Evolutionary conservation across 2,797 vertebrate species (phyloP).

Genomic region (Miichthys miiuy): DNA sequence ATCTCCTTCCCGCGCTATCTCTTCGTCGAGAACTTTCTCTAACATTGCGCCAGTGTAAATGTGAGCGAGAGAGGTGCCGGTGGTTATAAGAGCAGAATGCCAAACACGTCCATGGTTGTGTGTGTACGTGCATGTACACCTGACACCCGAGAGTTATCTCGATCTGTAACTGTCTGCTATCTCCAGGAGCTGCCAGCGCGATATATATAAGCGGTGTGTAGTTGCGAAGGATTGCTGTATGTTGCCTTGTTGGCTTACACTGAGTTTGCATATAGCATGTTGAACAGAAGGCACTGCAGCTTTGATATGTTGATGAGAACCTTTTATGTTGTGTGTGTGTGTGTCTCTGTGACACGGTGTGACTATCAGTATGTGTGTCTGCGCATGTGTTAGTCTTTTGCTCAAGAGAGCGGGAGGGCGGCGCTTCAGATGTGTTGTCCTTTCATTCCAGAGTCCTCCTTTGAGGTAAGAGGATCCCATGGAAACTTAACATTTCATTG

Average conservation of each 20-base stretch:
- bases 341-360: conserved; percentile 16
- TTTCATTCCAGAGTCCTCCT: conserved; percentile 62
- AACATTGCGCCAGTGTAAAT: conserved; percentile 7
- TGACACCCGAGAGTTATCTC: conserved; percentile 62
- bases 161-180: conserved; percentile 64
- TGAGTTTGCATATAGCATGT: conserved; percentile 49
- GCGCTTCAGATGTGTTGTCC: conserved; percentile 68
- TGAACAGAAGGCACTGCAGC: conserved; percentile 58
- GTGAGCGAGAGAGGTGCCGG: conserved; percentile 4
- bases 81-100: conserved; percentile 49
- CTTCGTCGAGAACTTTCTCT: conserved; percentile 46
- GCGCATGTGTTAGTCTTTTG: conserved; percentile 28
- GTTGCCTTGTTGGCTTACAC: conserved; percentile 38
- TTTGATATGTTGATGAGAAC: conserved; percentile 76
- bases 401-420: conserved; percentile 44
- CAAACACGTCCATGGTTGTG: conserved; percentile 44
- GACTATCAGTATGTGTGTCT: background rate
- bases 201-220: conserved; percentile 25
- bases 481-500: conserved; percentile 73
- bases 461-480: conserved; percentile 65
- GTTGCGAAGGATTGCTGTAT: conserved; percentile 27
- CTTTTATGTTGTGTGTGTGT: conserved; percentile 53
- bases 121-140: conserved; percentile 38
- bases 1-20: conserved; percentile 29
- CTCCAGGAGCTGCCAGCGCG: conserved; percentile 51